Evolutionary conservation across 2,888 invertebrate species (phyloP), one percentile per base, ranked within the genome.

Genomic region (Anaspis maculata): DNA sequence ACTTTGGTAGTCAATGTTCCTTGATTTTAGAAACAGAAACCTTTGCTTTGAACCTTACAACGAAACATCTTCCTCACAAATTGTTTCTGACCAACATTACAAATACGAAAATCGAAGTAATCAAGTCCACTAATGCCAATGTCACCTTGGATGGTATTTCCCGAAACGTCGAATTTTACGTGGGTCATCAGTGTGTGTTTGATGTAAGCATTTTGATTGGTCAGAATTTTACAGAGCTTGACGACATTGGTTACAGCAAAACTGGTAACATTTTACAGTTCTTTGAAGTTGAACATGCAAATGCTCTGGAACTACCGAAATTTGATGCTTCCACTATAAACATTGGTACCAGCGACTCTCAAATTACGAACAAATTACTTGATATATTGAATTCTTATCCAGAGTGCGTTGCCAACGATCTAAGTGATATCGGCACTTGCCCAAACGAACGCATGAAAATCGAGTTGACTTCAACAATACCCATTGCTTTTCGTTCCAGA

Each of bases 311-410:
- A 27, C 3, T 12, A 27, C 27, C 13, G 6, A 14, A 27, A 5
- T 3, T 27, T 12, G n/a, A 27, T 5, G 13, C 12, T 27, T 13
- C 27, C 9, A 10, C 13, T 23, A 32, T 27, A 9, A 22, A 15
- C 22, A 25, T 29, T 24, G 15, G 32, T 45, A 30, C 30, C 44
- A 13, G 40, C 37, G 15, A 24, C 12, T 10, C 24, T 11, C 5
- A 24, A 24, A 10, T 10, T 5, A 10, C 7, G 5, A 9, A 24
- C 5, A 10, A 5, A 10, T 4, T 24, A 5, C 5, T 11, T 7
- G 12, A 24, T 24, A 4, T 24, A 24, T 24, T 24, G 12, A 24
- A 24, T 10, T 5, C 6, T 5, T 24, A 9, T 24, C 24, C 24
- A 5, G 24, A 24, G 10, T 24, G 24, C 11, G 12, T 11, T 5